Evolutionary conservation across 2,113 vertebrate genomes (phyloP).

Genomic region (Acanthisitta chloris): DNA sequence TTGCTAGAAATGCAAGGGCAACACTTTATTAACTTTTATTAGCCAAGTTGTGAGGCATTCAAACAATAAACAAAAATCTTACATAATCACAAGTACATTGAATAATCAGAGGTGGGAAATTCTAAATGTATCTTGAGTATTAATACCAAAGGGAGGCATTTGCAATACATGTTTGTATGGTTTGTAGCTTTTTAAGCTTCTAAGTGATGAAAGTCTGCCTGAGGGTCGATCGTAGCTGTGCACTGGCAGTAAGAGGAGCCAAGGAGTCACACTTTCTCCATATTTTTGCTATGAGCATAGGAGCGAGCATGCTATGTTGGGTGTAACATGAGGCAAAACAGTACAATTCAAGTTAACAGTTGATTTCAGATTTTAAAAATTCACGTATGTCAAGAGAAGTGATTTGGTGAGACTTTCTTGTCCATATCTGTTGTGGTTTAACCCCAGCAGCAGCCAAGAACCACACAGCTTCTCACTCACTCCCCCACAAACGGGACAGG

Average conservation of each 20-base stretch:
- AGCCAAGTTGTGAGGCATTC: not conserved
- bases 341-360: not conserved
- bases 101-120: not conserved
- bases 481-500: too few species aligned
- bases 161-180: not conserved
- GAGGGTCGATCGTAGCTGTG: rapidly evolving
- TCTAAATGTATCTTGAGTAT: not conserved
- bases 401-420: not conserved
- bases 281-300: not conserved
- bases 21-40: not conserved
- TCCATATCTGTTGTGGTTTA: too few species aligned
- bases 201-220: not conserved
- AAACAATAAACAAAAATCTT: not conserved
- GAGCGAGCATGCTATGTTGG: not conserved
- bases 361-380: not conserved
- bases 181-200: not conserved
- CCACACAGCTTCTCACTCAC: too few species aligned
- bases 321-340: not conserved
- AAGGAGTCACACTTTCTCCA: not conserved
- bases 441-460: too few species aligned
- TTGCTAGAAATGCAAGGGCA: not conserved
- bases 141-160: not conserved
- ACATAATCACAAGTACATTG: not conserved
- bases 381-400: not conserved
- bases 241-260: not conserved